phyloP scores from a whole-genome alignment of 1,140 invertebrate species.

The Drosophila truncata region DNA sequence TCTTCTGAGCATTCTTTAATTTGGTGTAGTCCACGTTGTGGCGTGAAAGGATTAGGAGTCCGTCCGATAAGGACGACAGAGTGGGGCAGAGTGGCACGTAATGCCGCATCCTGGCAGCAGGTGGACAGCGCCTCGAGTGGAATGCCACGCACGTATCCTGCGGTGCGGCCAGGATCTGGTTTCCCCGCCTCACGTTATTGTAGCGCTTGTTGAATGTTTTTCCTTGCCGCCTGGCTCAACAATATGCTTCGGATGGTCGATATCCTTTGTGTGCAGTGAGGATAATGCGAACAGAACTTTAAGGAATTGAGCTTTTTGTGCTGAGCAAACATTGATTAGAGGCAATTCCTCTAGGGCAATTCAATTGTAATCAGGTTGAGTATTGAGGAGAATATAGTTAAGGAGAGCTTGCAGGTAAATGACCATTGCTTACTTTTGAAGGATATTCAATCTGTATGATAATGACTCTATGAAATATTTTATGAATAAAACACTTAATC shows the following conservation, averaged over 20 bases:
- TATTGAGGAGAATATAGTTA: neutral
- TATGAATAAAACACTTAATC: neutral
- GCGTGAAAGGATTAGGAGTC: conserved; percentile 30
- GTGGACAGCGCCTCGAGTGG: conserved; percentile 22
- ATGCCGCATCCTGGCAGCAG: conserved; percentile 24
- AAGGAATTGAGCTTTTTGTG: conserved; percentile 11
- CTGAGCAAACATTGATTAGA: conserved; percentile 8
- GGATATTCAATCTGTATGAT: neutral
- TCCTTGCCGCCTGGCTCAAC: conserved; percentile 9
- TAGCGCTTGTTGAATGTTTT: conserved; percentile 24
- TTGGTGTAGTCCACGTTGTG: conserved; percentile 11
- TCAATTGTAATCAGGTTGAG: conserved; percentile 20
- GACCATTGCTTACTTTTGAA: neutral
- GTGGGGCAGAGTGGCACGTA: conserved; percentile 24
- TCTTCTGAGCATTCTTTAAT: conserved; percentile 16
- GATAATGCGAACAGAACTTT: conserved; percentile 1
- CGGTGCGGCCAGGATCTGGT: conserved; percentile 9
- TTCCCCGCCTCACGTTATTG: conserved; percentile 28
- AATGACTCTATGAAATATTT: neutral
- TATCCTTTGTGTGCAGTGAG: conserved; percentile 1
- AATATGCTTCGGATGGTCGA: conserved; percentile 29
- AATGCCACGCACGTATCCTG: conserved; percentile 47
- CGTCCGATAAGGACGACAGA: neutral
- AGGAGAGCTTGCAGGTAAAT: neutral
- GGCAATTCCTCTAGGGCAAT: conserved; percentile 3